A percentile compares a stretch with the other conserved stretches of the same genome.
phyloP scores from a whole-genome alignment of 2,113 vertebrate genomes.

The Mastomys coucha region DNA sequence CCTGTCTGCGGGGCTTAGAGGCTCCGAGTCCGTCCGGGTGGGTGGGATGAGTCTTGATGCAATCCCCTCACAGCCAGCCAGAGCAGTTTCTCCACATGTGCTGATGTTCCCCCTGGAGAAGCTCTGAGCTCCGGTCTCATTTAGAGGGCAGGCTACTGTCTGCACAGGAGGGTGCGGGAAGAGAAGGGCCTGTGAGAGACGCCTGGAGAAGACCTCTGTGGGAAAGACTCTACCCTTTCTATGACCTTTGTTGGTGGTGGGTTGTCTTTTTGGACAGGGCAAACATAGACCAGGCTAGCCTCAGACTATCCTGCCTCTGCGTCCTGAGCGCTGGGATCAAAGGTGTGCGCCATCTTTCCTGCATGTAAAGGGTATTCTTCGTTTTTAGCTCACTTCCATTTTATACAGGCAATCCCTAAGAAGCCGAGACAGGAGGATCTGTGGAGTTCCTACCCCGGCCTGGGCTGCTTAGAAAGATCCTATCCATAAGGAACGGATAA shows the following conservation, averaged over 20 bases:
- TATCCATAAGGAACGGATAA: neutral
- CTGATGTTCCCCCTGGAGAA: accelerated
- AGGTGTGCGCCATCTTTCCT: neutral
- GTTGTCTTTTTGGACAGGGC: neutral
- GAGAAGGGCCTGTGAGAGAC: accelerated
- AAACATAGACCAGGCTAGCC: neutral
- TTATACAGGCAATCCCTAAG: neutral
- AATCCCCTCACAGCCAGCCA: neutral
- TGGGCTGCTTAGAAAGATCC: too few species aligned
- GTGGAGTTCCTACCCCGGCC: too few species aligned
- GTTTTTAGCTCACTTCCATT: neutral
- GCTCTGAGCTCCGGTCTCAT: accelerated
- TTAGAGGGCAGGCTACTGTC: neutral
- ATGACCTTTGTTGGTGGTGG: too few species aligned
- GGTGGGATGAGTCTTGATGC: neutral
- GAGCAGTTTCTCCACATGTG: neutral
- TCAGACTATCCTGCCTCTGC: neutral
- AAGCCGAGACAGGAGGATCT: neutral
- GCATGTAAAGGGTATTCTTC: too few species aligned
- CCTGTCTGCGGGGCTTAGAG: neutral
- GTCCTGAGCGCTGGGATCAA: neutral
- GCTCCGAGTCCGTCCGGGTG: neutral
- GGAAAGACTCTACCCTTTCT: neutral
- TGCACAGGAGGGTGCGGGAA: neutral
- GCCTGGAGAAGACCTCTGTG: too few species aligned